Percentiles rank a stretch among this genome's conserved stretches.
phyloP scores from a whole-genome alignment of 2,797 vertebrate species.

The Cryptoprocta ferox region DNA sequence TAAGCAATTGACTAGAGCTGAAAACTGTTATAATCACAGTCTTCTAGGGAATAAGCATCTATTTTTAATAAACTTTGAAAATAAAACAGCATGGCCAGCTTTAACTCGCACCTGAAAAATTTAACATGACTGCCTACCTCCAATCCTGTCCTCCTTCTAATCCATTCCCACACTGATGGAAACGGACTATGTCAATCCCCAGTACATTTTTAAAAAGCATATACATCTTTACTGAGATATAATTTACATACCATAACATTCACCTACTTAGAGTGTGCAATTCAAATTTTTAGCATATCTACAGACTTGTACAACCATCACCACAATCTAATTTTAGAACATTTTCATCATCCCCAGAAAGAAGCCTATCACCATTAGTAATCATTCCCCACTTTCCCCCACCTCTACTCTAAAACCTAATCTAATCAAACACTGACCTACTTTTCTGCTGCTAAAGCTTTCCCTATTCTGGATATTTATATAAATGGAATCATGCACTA shows the following conservation, averaged over 20 bases:
- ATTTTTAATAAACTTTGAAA: neutral
- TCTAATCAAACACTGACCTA: neutral
- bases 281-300: neutral
- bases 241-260: neutral
- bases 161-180: neutral
- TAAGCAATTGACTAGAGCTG: neutral
- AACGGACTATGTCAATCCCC: neutral
- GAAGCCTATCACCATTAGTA: neutral
- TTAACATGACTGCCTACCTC: neutral
- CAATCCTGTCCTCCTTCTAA: neutral
- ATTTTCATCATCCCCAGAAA: neutral
- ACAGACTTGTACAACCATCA: neutral
- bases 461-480: neutral
- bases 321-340: neutral
- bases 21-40: neutral
- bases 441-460: neutral
- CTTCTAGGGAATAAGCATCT: neutral
- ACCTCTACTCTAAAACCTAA: neutral
- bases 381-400: neutral
- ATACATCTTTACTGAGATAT: neutral
- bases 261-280: neutral
- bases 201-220: neutral
- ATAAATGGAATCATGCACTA: neutral
- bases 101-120: neutral
- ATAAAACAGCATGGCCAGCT: neutral